Conservation (phyloP, 1,140 invertebrate genomes). For the Latrodectus geometricus region DNA sequence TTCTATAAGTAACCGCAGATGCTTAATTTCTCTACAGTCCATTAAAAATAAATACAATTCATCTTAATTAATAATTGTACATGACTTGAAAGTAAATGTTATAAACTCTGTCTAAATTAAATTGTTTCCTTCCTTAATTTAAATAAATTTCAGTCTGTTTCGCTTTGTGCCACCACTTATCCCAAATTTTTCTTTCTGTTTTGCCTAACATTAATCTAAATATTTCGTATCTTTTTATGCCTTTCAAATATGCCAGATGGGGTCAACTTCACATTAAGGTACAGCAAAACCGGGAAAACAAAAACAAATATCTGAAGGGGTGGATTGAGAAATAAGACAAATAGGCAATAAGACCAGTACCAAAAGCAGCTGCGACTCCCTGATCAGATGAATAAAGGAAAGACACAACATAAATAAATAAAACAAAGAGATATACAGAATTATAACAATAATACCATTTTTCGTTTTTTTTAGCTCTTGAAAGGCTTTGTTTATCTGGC, state of each 20-base stretch:
- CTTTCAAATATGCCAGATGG: constrained; percentile 36
- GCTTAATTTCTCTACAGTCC: no score
- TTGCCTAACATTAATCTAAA: no score
- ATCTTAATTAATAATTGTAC: no score
- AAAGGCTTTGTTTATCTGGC: constrained; percentile 32
- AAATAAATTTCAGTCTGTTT: no score
- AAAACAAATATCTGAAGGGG: not conserved
- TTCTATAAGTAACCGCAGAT: no score
- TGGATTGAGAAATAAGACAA: constrained; percentile 52
- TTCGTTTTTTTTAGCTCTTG: constrained; percentile 35
- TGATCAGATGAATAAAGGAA: not conserved
- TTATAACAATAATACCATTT: constrained; percentile 47
- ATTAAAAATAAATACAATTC: no score
- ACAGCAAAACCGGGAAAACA: not conserved
- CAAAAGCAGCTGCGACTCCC: constrained; percentile 42
- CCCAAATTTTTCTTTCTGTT: no score
- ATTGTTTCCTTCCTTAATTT: no score
- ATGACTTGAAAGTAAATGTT: no score
- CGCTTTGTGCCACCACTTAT: no score
- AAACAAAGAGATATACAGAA: constrained; percentile 4
- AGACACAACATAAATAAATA: not conserved
- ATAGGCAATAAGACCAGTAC: constrained; percentile 42
- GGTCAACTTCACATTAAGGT: constrained; percentile 18
- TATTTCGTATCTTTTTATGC: constrained; percentile 16
- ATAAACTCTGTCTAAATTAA: no score